These are phyloP conservation scores for Heliconius himera DNA, from an alignment of 1,140 invertebrate species.

Conservation along the genomic window DNA sequence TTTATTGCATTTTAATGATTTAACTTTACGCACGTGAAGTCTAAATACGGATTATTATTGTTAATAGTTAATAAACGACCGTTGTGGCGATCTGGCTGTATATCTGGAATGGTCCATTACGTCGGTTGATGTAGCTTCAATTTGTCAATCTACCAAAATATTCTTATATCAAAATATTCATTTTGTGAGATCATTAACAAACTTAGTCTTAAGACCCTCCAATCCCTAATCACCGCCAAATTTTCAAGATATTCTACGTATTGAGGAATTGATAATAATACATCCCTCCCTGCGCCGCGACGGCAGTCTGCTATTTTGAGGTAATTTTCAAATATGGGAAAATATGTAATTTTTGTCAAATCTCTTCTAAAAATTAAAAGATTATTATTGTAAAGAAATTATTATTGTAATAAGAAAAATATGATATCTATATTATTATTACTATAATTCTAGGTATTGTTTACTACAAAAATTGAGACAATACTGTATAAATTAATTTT, in stretches of 20 bases:
- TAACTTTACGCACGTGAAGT: background rate
- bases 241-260: no score
- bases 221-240: no score
- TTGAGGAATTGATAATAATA: no score
- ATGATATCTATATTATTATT: background rate
- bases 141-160: background rate
- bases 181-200: background rate
- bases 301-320: no score
- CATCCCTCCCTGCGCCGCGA: no score
- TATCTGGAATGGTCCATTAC: background rate
- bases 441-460: background rate
- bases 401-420: background rate
- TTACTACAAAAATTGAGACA: background rate
- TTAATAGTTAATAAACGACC: background rate
- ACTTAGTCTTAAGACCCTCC: no score
- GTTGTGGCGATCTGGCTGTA: background rate
- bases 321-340: no score
- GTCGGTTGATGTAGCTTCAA: background rate
- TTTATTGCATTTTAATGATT: constrained; percentile 1
- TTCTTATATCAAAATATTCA: no score
- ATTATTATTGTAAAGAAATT: no score
- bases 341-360: no score
- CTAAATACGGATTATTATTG: constrained; percentile 21
- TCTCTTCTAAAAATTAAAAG: no score
- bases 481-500: background rate